These are phyloP conservation scores for Mormoops blainvillei DNA, from an alignment of 2,113 vertebrate genomes.

Conservation along the genomic window DNA sequence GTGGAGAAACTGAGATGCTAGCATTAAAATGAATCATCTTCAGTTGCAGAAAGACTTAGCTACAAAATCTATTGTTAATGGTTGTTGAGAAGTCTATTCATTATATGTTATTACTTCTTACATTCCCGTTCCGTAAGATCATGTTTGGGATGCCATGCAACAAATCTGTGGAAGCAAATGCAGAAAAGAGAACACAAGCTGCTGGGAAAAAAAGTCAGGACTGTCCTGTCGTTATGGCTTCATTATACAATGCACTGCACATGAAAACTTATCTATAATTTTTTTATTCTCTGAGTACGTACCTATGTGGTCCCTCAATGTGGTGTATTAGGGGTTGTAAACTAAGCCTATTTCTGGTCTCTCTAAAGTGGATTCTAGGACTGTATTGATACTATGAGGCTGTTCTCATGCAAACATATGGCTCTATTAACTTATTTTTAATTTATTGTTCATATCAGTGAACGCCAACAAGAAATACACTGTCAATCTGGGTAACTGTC, in stretches of 20 bases:
- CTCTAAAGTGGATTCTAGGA: background rate
- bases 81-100: background rate
- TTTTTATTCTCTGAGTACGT: background rate
- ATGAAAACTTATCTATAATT: background rate
- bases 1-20: constrained; percentile 5
- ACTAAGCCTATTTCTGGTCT: background rate
- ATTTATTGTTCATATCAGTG: background rate
- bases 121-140: background rate
- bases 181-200: background rate
- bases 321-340: background rate
- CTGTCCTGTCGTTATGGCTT: background rate
- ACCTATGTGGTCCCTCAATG: background rate
- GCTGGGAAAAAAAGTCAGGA: background rate
- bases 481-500: background rate
- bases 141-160: background rate
- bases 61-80: background rate
- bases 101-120: background rate
- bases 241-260: background rate
- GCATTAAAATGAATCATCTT: constrained; percentile 15
- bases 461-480: background rate
- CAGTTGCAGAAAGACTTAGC: background rate
- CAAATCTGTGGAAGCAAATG: background rate
- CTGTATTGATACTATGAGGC: background rate
- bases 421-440: background rate
- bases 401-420: background rate